Evolutionary conservation across 1,140 invertebrate species (phyloP).

Genomic region (Wiebesia pumilae): DNA sequence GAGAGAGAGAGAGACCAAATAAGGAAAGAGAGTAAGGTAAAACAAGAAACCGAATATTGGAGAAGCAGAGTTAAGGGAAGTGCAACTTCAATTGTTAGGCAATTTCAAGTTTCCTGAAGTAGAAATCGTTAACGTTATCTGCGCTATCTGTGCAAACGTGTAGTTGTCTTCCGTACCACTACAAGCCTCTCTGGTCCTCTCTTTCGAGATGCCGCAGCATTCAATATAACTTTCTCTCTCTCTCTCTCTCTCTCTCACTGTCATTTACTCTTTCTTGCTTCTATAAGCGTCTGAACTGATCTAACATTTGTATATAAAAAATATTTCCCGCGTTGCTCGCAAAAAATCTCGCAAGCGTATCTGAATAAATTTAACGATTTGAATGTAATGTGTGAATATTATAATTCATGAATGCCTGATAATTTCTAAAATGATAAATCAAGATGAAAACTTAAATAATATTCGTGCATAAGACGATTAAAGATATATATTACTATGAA

Average conservation of each 20-base stretch:
- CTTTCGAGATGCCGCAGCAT: neutral
- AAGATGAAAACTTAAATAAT: too few relatives aligned
- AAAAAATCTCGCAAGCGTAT: too few relatives aligned
- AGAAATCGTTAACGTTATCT: slow-evolving; percentile 40
- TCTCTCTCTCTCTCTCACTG: neutral
- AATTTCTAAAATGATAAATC: too few relatives aligned
- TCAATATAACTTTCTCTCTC: neutral
- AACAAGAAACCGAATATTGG: neutral
- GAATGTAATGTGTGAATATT: too few relatives aligned
- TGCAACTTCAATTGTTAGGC: slow-evolving; percentile 48
- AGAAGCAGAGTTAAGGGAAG: neutral
- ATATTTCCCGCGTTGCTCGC: too few relatives aligned
- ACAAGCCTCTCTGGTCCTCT: neutral
- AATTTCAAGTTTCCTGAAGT: slow-evolving; percentile 42
- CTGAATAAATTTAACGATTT: too few relatives aligned
- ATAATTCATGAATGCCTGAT: too few relatives aligned
- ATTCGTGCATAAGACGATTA: too few relatives aligned
- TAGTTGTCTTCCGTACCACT: neutral
- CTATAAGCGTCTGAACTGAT: too few relatives aligned
- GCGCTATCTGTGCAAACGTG: slow-evolving; percentile 42
- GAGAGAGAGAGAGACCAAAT: neutral
- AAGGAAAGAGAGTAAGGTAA: neutral
- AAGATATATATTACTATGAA: too few relatives aligned
- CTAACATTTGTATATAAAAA: too few relatives aligned
- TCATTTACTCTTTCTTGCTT: neutral